Evolutionary conservation across 2,888 invertebrate genomes (phyloP).

Genomic region (Andrena bicolor): DNA sequence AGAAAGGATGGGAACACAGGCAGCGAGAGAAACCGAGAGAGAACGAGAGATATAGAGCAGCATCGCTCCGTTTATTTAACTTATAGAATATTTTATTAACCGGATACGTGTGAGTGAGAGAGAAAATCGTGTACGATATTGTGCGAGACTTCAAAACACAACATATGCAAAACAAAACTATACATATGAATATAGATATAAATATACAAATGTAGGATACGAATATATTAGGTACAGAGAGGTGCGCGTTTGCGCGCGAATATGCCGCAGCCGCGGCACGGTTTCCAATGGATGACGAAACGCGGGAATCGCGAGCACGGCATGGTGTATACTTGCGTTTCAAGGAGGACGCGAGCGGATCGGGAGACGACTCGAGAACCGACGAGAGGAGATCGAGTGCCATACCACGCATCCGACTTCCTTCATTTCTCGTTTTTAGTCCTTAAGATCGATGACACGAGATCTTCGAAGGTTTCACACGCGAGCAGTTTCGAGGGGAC

Average conservation of each 20-base stretch:
- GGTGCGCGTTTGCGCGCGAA: not conserved
- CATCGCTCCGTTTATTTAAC: slow-evolving; percentile 70
- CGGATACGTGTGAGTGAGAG: slow-evolving; percentile 48
- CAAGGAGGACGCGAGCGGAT: not conserved
- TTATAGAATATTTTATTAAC: slow-evolving; percentile 77
- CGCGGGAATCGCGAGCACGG: not conserved
- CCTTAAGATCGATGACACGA: not conserved
- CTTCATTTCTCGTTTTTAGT: slow-evolving; percentile 2
- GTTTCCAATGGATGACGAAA: no score
- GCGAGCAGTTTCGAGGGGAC: slow-evolving; percentile 31
- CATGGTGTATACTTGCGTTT: not conserved
- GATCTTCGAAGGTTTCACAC: slow-evolving; percentile 14
- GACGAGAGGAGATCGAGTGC: slow-evolving; percentile 68
- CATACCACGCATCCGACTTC: slow-evolving; percentile 68
- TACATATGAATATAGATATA: slow-evolving; percentile 27
- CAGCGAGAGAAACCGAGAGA: slow-evolving; percentile 18
- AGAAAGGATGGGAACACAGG: slow-evolving; percentile 27
- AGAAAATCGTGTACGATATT: slow-evolving; percentile 2
- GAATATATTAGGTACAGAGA: slow-evolving; percentile 17
- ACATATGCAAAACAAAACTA: not conserved
- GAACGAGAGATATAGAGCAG: slow-evolving; percentile 10
- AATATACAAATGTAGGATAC: not conserved
- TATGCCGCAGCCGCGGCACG: not conserved
- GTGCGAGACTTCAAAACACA: slow-evolving; percentile 13
- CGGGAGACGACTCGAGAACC: slow-evolving; percentile 2